These are phyloP conservation scores for Philhelius pedissequus DNA, from an alignment of 2,888 invertebrate genomes.

Conservation along the genomic window DNA sequence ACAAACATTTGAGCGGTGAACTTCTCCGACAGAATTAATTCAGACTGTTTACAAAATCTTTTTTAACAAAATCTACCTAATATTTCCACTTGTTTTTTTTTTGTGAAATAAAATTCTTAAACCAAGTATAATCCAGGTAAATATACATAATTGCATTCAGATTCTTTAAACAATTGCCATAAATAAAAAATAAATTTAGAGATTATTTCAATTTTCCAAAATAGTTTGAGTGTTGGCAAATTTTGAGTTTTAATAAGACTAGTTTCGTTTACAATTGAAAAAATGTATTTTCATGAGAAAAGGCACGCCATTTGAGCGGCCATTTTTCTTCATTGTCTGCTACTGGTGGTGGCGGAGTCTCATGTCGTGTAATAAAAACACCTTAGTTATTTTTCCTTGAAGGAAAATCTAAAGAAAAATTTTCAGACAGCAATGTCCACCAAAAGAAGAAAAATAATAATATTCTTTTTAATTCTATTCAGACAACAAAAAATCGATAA, in stretches of 20 bases:
- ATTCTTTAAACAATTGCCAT: neutral
- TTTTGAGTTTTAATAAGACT: neutral
- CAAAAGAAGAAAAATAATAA: neutral
- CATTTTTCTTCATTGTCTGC: slow-evolving; percentile 63
- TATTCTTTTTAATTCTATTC: neutral
- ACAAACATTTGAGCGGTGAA: slow-evolving; percentile 49
- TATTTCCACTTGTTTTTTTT: slow-evolving; percentile 12
- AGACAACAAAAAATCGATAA: neutral
- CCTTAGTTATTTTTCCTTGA: neutral
- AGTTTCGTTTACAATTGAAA: neutral
- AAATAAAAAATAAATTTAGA: no score
- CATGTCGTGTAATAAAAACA: neutral
- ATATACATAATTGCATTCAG: neutral
- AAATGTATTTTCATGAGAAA: slow-evolving; percentile 27
- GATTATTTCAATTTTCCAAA: neutral
- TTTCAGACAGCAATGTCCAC: neutral
- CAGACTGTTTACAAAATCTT: slow-evolving; percentile 38
- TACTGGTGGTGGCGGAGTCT: slow-evolving; percentile 36
- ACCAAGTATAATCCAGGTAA: slow-evolving; percentile 48
- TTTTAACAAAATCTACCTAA: slow-evolving; percentile 14
- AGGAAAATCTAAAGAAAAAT: neutral
- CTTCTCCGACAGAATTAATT: slow-evolving; percentile 18
- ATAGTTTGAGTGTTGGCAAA: neutral
- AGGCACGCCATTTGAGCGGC: slow-evolving; percentile 68
- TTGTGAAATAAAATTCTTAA: slow-evolving; percentile 39